Evolutionary conservation across 2,797 vertebrate genomes (phyloP).

Genomic region (Gallinago nigripennis): DNA sequence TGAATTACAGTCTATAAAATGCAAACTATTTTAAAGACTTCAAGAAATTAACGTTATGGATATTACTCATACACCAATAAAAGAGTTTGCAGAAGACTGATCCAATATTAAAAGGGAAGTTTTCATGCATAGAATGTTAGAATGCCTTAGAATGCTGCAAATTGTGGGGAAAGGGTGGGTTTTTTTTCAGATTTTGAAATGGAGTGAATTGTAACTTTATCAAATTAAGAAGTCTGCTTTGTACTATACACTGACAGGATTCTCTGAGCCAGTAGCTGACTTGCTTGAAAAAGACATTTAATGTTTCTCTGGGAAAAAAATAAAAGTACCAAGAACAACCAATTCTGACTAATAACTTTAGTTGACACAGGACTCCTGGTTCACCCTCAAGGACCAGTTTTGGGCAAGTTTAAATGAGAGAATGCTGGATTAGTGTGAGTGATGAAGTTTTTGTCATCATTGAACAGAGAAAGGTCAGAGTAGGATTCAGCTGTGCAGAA

Average conservation of each 20-base stretch:
- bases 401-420: not conserved
- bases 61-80: not conserved
- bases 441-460: not conserved
- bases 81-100: not conserved
- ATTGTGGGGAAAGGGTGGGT: not conserved
- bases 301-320: not conserved
- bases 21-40: not conserved
- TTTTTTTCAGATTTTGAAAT: not conserved
- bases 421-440: not conserved
- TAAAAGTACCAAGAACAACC: not conserved
- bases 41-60: not conserved
- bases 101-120: not conserved
- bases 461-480: not conserved
- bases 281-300: not conserved
- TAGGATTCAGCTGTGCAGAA: not conserved
- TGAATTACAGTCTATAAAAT: slow-evolving; percentile 14
- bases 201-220: not conserved
- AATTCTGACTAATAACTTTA: not conserved
- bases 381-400: not conserved
- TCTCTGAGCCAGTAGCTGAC: not conserved
- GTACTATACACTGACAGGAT: not conserved
- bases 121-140: not conserved
- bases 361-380: not conserved
- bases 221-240: not conserved
- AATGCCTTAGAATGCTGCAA: not conserved